Evolutionary conservation across 2,888 invertebrate genomes (phyloP), one percentile per base, ranked within the genome.

Genomic region (Epinotia nisella): DNA sequence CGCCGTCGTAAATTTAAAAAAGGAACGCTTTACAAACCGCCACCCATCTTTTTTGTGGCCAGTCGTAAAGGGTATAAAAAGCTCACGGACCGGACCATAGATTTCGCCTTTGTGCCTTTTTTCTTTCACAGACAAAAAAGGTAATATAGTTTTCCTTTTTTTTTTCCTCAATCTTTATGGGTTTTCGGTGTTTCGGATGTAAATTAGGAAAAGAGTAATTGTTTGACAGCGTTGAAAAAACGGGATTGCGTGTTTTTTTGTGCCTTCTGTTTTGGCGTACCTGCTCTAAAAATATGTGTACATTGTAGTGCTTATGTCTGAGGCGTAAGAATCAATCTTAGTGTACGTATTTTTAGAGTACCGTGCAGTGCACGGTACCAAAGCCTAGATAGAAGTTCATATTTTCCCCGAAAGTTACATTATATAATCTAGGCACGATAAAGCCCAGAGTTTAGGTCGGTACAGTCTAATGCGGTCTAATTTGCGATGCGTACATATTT

Each of bases 1-100:
- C 79, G 78, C 76, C 82, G 80, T 84, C 87, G 87, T 87, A 87
- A 88, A 89, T 89, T 81, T 64, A 82, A 87, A 88, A 88, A 86
- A 85, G 85, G 84, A 80, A 84, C 85, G 82, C 85, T 87, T 82
- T 78, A 81, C 83, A 82, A 69, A 73, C 73, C 68, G 68, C 79
- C n/a, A n/a, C 79, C 82, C 81, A 79, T 71, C 71, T 81, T 79
- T 87, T 87, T 86, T 87, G 87, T 82, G 82, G 82, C 81, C 79
- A 81, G 80, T 80, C 82, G 80, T 79, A 76, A 78, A 82, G 80
- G 83, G 79, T 79, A 81, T 82, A 77, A 78, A 78, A 77, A 75
- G 66, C 59, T 64, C 19, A 17, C 69, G 73, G 76, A 74, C 75
- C 71, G 71, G 69, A 56, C 76, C 72, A 71, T 71, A 74, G 74